Evolutionary conservation across 2,797 vertebrate species (phyloP).

Genomic region (Sebastes minor): DNA sequence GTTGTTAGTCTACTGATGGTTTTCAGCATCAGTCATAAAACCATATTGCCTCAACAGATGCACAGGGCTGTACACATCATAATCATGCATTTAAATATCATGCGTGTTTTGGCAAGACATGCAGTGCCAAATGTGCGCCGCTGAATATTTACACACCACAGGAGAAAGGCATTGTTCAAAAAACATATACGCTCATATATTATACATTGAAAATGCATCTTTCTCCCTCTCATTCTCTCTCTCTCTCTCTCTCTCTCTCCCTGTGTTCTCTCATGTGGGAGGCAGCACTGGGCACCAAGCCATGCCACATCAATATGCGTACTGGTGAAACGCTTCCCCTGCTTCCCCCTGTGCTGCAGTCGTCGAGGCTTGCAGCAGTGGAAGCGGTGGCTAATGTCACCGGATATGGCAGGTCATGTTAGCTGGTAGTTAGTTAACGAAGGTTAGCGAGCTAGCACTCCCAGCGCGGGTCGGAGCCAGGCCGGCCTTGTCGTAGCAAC

Average conservation of each 20-base stretch:
- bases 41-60: slow-evolving; percentile 60
- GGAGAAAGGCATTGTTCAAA: slow-evolving; percentile 57
- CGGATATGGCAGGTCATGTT: slow-evolving; percentile 64
- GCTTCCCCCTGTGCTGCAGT: slow-evolving; percentile 47
- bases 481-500: slow-evolving; percentile 48
- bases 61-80: slow-evolving; percentile 40
- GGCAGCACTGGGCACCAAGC: slow-evolving; percentile 80
- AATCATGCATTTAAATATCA: slow-evolving; percentile 54
- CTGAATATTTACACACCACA: slow-evolving; percentile 64
- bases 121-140: slow-evolving; percentile 41
- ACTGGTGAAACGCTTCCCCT: slow-evolving; percentile 73
- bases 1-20: slow-evolving; percentile 20
- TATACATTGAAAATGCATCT: slow-evolving; percentile 66
- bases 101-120: slow-evolving; percentile 42
- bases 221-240: slow-evolving; percentile 44
- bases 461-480: slow-evolving; percentile 30
- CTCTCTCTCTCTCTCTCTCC: slow-evolving; percentile 47
- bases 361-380: slow-evolving; percentile 48
- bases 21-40: slow-evolving; percentile 35
- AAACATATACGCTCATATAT: slow-evolving; percentile 71
- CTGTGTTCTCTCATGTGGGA: slow-evolving; percentile 75
- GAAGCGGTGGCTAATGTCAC: slow-evolving; percentile 61
- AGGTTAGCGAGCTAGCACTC: slow-evolving; percentile 54
- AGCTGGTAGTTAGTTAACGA: slow-evolving; percentile 62
- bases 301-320: slow-evolving; percentile 83